These are phyloP conservation scores for Synchiropus splendidus DNA, from an alignment of 2,113 vertebrate species.

Conservation along the genomic window DNA sequence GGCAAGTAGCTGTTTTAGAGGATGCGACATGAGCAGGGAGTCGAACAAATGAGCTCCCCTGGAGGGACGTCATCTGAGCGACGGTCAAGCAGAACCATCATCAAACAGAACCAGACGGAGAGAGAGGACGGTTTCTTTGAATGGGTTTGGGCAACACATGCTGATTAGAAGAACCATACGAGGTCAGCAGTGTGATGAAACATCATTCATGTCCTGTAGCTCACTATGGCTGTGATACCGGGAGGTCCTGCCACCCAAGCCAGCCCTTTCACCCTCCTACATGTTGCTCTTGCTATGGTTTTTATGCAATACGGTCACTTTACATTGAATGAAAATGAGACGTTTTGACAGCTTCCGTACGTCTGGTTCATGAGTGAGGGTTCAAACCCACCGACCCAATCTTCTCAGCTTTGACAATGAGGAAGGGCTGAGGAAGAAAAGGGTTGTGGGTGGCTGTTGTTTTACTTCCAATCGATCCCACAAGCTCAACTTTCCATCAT, in stretches of 20 bases:
- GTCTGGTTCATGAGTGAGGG: no score
- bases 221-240: no score
- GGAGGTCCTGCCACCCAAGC: no score
- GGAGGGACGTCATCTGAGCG: constrained; percentile 10
- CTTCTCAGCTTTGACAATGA: constrained; percentile 8
- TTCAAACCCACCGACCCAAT: background rate
- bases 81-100: no score
- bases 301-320: no score
- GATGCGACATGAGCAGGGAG: constrained; percentile 14
- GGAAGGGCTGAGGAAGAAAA: constrained; percentile 20
- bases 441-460: constrained; percentile 31
- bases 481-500: constrained; percentile 55
- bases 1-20: constrained; percentile 27
- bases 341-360: no score
- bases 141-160: constrained; percentile 5
- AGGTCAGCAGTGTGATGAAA: no score
- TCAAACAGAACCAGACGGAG: constrained; percentile 6
- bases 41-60: constrained; percentile 30
- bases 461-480: constrained; percentile 43
- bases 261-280: no score
- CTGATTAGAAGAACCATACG: background rate
- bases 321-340: no score
- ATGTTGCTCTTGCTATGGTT: no score
- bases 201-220: no score
- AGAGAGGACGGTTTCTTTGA: background rate